Conservation (phyloP, 2,797 vertebrate species). For the Chaenodraco wilsoni region DNA sequence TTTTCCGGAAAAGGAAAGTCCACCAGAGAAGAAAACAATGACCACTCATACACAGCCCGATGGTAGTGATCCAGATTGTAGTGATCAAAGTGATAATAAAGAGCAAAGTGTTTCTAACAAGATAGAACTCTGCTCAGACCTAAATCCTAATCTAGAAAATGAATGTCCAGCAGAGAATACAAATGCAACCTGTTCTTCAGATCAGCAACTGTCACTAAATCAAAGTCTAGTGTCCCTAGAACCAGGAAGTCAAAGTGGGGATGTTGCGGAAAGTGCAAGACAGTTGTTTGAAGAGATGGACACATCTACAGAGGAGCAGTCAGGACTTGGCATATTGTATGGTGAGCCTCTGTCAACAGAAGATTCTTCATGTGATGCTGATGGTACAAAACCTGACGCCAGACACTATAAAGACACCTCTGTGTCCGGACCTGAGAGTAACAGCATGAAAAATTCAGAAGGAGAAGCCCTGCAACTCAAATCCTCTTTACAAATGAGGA, state of each 20-base stretch:
- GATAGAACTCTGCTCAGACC: not conserved
- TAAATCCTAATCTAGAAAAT: conserved; percentile 25
- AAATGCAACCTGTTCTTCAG: not conserved
- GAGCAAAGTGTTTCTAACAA: not conserved
- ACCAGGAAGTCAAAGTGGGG: conserved; percentile 14
- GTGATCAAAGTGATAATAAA: too few species aligned
- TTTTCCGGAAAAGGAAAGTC: too few species aligned
- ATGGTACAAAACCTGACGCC: conserved; percentile 37
- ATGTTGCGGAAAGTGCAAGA: conserved; percentile 52
- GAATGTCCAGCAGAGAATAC: conserved; percentile 28
- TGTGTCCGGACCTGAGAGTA: not conserved
- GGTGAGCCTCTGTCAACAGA: conserved; percentile 67
- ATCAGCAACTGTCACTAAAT: conserved; percentile 20
- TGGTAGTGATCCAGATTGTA: too few species aligned
- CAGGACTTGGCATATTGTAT: conserved; percentile 30
- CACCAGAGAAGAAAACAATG: too few species aligned
- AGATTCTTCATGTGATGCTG: conserved; percentile 54
- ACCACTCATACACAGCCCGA: too few species aligned
- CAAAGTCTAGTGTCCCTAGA: conserved; percentile 24
- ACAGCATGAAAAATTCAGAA: conserved; percentile 19
- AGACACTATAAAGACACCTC: conserved; percentile 13
- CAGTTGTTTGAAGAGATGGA: conserved; percentile 46
- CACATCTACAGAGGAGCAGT: conserved; percentile 28
- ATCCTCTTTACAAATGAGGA: conserved; percentile 63
- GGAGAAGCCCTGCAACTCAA: conserved; percentile 43